Evolutionary conservation across 2,888 invertebrate genomes (phyloP).

Genomic region (Orchestes rusci): DNA sequence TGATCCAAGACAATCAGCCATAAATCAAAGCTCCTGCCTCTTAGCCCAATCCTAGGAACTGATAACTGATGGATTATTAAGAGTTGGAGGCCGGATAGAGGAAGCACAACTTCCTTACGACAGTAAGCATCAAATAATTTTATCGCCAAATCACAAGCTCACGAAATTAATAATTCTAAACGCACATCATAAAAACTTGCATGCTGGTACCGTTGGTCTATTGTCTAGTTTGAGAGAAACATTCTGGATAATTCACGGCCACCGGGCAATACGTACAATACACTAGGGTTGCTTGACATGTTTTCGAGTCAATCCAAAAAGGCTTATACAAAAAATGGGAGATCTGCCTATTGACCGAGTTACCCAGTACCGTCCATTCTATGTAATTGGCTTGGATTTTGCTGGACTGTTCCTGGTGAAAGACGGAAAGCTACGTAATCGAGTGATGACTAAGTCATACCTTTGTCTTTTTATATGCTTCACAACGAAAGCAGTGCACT

Average conservation of each 20-base stretch:
- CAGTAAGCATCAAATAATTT: slow-evolving; percentile 10
- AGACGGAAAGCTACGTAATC: slow-evolving; percentile 21
- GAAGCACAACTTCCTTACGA: slow-evolving; percentile 5
- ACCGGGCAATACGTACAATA: slow-evolving; percentile 13
- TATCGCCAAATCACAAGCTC: slow-evolving; percentile 6
- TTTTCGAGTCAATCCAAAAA: slow-evolving; percentile 15
- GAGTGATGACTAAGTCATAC: slow-evolving; percentile 19
- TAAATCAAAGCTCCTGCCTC: too few relatives aligned
- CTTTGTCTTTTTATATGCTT: slow-evolving; percentile 23
- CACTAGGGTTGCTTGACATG: slow-evolving; percentile 14
- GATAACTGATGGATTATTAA: too few relatives aligned
- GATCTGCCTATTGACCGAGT: too few relatives aligned
- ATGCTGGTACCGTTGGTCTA: slow-evolving; percentile 5
- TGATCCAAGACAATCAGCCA: too few relatives aligned
- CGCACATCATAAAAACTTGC: slow-evolving; percentile 1
- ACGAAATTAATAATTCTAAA: slow-evolving; percentile 2
- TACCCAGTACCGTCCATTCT: too few relatives aligned
- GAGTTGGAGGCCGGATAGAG: slow-evolving; percentile 15
- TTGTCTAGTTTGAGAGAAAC: slow-evolving; percentile 10
- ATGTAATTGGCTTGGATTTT: too few relatives aligned
- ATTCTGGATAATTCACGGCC: slow-evolving; percentile 17
- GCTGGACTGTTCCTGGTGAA: slow-evolving; percentile 22
- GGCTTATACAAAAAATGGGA: too few relatives aligned
- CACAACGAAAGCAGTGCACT: slow-evolving; percentile 22
- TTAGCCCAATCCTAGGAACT: too few relatives aligned